Base-by-base conservation (phyloP, 2,888 invertebrate genomes). In the Ligdia adustata region DNA sequence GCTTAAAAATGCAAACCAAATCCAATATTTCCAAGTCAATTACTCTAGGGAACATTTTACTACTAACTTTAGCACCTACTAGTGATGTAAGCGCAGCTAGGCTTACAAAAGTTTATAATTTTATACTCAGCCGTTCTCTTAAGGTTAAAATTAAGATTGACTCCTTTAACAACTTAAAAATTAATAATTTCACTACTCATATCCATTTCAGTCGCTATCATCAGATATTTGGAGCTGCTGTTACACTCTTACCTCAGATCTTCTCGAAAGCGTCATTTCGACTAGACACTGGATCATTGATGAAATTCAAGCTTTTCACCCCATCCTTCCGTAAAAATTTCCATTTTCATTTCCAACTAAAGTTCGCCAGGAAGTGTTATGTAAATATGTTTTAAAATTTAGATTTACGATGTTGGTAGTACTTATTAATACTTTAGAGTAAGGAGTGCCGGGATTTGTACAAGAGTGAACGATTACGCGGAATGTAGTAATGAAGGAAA, bases 11-110 rank as follows among this genome's bases (percentile, higher is more conserved):
- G 78, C 80, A 76, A 22, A 79, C 74, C 75, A 74, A 83, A 80
- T 76, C 86, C 89, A 92, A 93, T 92, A 92, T 92, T 92, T 94
- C 93, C 93, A 94, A 93, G 94, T 94, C 94, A 94, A 94, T 94
- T 94, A 94, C 91, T 93, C 92, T 94, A 94, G 94, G 94, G 94
- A 94, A 94, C 94, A 94, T 93, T 91, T 91, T 91, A 91, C 91
- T 91, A 92, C 80, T 85, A 86, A 84, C 78, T 57, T 87, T 82
- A 90, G 88, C 86, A 86, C 82, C 82, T 89, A 87, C 77, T 86
- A 88, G 47, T 47, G 75, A 79, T 24, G 85, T 89, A 89, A 89
- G 86, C 87, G 73, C 76, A 64, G 71, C 69, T 87, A 89, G 82
- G 84, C 88, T 87, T 87, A 88, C 87, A 70, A 75, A 72, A 69